These are phyloP conservation scores for Pycnonotus jocosus DNA, from an alignment of 2,113 vertebrate genomes.

Conservation along the genomic window DNA sequence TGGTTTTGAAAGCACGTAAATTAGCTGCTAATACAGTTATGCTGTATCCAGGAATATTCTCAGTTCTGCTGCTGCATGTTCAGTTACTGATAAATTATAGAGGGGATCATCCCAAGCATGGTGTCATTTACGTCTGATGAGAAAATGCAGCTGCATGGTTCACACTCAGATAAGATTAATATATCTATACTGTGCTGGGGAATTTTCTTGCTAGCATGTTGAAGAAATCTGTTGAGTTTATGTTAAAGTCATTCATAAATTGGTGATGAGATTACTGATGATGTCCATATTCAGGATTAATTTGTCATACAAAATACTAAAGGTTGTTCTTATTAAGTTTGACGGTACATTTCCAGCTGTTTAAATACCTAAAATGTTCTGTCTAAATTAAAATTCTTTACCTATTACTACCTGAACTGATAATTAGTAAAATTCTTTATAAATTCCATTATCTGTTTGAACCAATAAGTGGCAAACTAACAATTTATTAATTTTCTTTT, in stretches of 20 bases:
- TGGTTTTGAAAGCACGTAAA: not conserved
- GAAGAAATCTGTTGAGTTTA: not conserved
- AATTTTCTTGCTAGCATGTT: not conserved
- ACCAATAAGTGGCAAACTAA: not conserved
- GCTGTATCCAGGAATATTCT: not conserved
- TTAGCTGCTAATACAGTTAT: not conserved
- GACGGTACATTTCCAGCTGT: not conserved
- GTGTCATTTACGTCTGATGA: not conserved
- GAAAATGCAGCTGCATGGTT: not conserved
- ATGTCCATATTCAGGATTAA: not conserved
- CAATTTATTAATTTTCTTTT: not conserved
- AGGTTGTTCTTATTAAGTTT: not conserved
- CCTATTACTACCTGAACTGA: constrained; percentile 5
- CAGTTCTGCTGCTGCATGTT: not conserved
- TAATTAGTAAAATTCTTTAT: constrained; percentile 34
- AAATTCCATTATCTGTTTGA: not conserved
- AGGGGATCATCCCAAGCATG: not conserved
- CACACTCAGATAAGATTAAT: not conserved
- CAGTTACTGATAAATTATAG: not conserved
- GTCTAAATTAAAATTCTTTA: constrained; percentile 43
- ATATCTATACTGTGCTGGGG: not conserved
- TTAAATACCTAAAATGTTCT: constrained; percentile 10
- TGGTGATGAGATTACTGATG: not conserved
- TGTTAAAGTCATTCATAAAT: constrained; percentile 3
- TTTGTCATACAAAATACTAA: not conserved